Percentiles rank a stretch among this genome's conserved stretches.
phyloP scores from a whole-genome alignment of 2,797 vertebrate species.

The Sebastes paucispinis region DNA sequence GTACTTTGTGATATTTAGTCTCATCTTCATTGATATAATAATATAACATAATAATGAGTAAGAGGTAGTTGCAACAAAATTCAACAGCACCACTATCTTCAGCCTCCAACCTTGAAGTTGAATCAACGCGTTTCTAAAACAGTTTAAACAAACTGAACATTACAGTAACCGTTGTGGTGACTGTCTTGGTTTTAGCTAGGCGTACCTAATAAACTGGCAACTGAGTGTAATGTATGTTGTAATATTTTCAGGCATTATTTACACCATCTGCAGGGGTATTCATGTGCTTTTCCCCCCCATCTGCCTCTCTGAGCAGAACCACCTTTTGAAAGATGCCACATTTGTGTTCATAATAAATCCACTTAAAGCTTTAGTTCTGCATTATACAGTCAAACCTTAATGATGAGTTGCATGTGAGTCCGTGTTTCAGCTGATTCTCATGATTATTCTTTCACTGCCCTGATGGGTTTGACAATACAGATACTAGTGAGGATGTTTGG shows the following conservation, averaged over 20 bases:
- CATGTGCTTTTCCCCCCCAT: background rate
- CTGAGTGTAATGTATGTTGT: too few species aligned
- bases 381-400: conserved; percentile 57
- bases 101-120: background rate
- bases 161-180: background rate
- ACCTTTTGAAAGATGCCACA: background rate
- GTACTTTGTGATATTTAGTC: too few species aligned
- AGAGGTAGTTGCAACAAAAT: too few species aligned
- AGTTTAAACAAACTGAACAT: background rate
- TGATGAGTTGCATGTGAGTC: conserved; percentile 84
- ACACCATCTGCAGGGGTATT: background rate
- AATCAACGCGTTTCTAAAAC: background rate
- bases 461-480: conserved; percentile 68
- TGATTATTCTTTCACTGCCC: conserved; percentile 78
- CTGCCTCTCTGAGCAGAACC: background rate
- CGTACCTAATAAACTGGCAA: background rate
- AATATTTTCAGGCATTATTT: too few species aligned
- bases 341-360: background rate
- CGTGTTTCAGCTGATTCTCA: conserved; percentile 82
- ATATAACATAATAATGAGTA: too few species aligned
- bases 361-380: background rate
- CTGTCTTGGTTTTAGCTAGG: background rate
- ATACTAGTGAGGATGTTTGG: fast-evolving
- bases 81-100: too few species aligned
- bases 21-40: too few species aligned